phyloP scores from a whole-genome alignment of 2,797 vertebrate genomes.

The Diplodus puntazzo region DNA sequence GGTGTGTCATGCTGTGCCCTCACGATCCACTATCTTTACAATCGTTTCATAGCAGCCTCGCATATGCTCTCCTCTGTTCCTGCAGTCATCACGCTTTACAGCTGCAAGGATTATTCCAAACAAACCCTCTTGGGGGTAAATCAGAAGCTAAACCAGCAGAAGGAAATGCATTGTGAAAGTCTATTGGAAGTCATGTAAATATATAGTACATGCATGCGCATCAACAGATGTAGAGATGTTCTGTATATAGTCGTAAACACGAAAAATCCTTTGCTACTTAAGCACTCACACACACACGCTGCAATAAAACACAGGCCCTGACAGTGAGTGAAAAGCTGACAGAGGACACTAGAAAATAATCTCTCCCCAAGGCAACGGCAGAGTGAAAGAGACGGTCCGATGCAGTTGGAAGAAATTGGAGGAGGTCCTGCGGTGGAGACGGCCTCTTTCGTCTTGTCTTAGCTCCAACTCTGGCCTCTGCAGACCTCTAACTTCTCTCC shows the following conservation, averaged over 20 bases:
- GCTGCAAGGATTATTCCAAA: constrained; percentile 28
- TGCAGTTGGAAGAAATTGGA: constrained; percentile 55
- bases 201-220: neutral
- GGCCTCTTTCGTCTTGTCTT: constrained; percentile 48
- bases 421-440: constrained; percentile 41
- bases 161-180: constrained; percentile 27
- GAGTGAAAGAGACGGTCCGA: constrained; percentile 62
- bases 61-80: neutral
- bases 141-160: neutral
- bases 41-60: constrained; percentile 14
- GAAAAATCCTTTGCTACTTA: neutral
- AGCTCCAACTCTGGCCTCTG: constrained; percentile 50
- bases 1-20: constrained; percentile 23
- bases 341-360: constrained; percentile 41
- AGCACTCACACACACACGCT: neutral
- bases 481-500: constrained; percentile 42
- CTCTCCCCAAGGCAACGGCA: constrained; percentile 40
- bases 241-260: too few relatives aligned
- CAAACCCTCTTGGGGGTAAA: constrained; percentile 22
- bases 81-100: constrained; percentile 24
- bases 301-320: constrained; percentile 44
- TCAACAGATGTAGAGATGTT: too few relatives aligned
- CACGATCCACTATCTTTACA: constrained; percentile 18
- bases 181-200: neutral
- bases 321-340: constrained; percentile 52